Evolutionary conservation across 2,113 vertebrate species (phyloP).

Genomic region (Lepus americanus): DNA sequence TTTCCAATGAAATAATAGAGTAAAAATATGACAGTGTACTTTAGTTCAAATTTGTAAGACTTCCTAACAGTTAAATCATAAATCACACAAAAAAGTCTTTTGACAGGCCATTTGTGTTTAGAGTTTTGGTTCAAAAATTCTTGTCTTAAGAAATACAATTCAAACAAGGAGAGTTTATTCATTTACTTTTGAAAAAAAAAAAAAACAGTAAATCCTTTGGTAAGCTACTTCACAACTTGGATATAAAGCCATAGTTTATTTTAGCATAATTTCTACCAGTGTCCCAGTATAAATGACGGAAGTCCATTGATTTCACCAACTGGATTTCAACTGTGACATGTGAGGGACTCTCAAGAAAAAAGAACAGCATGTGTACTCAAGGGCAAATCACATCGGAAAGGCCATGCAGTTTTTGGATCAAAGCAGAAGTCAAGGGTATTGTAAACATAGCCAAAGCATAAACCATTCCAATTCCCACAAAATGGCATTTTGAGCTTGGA

Average conservation of each 20-base stretch:
- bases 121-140: neutral
- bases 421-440: neutral
- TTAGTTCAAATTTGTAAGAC: neutral
- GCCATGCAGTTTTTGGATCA: slow-evolving; percentile 12
- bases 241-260: neutral
- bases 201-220: neutral
- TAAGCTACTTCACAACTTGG: neutral
- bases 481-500: neutral
- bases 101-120: neutral
- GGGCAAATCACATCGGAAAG: slow-evolving; percentile 51
- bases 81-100: slow-evolving; percentile 25
- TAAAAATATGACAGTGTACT: neutral
- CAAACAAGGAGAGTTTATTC: neutral
- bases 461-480: neutral
- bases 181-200: neutral
- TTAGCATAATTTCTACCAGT: neutral
- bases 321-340: neutral
- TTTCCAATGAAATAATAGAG: neutral
- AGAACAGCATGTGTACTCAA: neutral
- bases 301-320: neutral
- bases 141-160: slow-evolving; percentile 22
- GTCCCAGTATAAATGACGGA: neutral
- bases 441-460: neutral
- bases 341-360: neutral
- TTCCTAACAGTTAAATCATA: slow-evolving; percentile 16